Evolutionary conservation across 1,140 invertebrate species (phyloP).

Genomic region (Bombus cullumanus): DNA sequence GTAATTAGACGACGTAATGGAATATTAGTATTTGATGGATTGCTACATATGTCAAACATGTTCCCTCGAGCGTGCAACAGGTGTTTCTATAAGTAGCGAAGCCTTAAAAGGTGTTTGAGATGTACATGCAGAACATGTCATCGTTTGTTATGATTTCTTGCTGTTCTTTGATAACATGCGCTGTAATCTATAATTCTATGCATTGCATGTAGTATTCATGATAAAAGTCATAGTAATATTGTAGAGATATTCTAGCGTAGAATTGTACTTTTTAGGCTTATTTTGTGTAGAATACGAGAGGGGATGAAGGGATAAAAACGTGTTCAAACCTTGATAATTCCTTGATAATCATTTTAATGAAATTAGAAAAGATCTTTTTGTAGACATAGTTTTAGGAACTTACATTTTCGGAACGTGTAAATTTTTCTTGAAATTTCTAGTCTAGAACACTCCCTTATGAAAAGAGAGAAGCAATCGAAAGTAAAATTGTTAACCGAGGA

Average conservation of each 20-base stretch:
- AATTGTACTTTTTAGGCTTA: not conserved
- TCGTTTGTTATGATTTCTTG: not conserved
- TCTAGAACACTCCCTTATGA: too few species aligned
- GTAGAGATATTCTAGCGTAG: not conserved
- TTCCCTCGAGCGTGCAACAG: not conserved
- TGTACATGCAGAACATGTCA: not conserved
- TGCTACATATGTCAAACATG: not conserved
- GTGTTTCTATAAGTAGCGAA: not conserved
- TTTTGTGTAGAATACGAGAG: not conserved
- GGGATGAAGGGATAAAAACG: not conserved
- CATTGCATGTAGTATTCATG: not conserved
- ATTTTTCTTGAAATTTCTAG: too few species aligned
- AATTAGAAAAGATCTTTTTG: too few species aligned
- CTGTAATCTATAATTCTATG: not conserved
- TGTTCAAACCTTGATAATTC: too few species aligned
- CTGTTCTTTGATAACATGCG: not conserved
- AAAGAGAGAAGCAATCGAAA: too few species aligned
- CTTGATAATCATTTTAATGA: too few species aligned
- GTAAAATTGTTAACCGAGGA: too few species aligned
- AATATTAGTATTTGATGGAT: constrained; percentile 4
- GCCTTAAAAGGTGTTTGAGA: not conserved
- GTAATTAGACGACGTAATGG: not conserved
- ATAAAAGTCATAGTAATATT: not conserved
- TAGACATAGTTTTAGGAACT: too few species aligned
- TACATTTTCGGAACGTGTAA: too few species aligned